These are phyloP conservation scores for Eupeodes corollae DNA, from an alignment of 1,140 invertebrate genomes.

Conservation along the genomic window DNA sequence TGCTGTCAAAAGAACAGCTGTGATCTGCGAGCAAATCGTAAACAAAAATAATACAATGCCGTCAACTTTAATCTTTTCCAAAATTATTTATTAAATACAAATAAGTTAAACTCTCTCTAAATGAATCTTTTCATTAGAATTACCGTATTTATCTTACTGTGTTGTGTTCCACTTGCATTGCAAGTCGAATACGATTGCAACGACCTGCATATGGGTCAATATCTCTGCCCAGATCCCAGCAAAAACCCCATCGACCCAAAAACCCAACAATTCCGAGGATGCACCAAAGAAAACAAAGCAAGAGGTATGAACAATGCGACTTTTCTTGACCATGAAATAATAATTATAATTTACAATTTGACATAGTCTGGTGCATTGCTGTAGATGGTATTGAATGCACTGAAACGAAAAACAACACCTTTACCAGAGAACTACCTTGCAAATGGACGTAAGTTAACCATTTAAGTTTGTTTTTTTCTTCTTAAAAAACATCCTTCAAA, in stretches of 20 bases:
- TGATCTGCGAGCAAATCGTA: too few species aligned
- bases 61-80: too few species aligned
- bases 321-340: neutral
- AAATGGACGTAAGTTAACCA: conserved; percentile 76
- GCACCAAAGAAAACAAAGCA: conserved; percentile 66
- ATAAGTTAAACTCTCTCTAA: too few species aligned
- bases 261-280: conserved; percentile 79
- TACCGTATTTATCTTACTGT: too few species aligned
- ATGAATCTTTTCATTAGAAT: too few species aligned
- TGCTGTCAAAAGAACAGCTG: too few species aligned
- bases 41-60: too few species aligned
- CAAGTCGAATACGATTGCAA: conserved; percentile 46
- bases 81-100: too few species aligned
- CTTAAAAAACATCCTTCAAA: neutral
- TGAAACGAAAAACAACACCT: conserved; percentile 66
- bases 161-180: neutral
- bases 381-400: conserved; percentile 71
- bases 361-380: conserved; percentile 70
- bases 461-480: neutral
- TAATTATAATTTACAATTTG: conserved; percentile 30
- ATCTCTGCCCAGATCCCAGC: conserved; percentile 70
- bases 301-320: conserved; percentile 45
- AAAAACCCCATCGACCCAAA: conserved; percentile 71
- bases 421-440: conserved; percentile 73
- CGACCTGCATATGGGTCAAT: conserved; percentile 69